phyloP scores from a whole-genome alignment of 1,140 invertebrate species.

The Kradibia gibbosae region DNA sequence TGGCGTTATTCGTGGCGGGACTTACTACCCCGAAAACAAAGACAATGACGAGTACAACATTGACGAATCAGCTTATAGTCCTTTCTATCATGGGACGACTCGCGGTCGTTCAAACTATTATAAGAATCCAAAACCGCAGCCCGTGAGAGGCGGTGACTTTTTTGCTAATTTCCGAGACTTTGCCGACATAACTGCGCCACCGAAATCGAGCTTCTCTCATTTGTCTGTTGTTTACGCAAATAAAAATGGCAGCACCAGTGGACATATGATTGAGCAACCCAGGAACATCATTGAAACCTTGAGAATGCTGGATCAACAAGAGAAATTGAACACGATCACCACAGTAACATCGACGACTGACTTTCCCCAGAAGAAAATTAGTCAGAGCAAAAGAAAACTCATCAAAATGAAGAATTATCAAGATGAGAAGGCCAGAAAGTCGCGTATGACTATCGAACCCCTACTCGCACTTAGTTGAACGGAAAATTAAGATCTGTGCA shows the following conservation, averaged over 20 bases:
- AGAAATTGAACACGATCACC: constrained; percentile 60
- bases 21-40: constrained; percentile 81
- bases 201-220: constrained; percentile 86
- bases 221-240: constrained; percentile 87
- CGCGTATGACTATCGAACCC: constrained; percentile 75
- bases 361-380: constrained; percentile 73
- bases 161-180: constrained; percentile 92
- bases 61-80: constrained; percentile 72
- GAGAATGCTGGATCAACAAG: constrained; percentile 78
- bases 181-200: constrained; percentile 87
- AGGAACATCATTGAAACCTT: constrained; percentile 88
- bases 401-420: constrained; percentile 77
- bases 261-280: constrained; percentile 76
- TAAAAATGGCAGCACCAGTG: constrained; percentile 76
- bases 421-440: constrained; percentile 73
- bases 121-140: constrained; percentile 71
- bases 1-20: constrained; percentile 88
- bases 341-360: constrained; percentile 57
- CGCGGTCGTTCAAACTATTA: constrained; percentile 76
- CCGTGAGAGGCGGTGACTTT: constrained; percentile 66
- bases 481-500: not conserved
- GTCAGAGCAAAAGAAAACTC: constrained; percentile 78
- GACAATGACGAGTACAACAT: constrained; percentile 74
- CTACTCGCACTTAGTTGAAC: constrained; percentile 79
- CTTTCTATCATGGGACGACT: constrained; percentile 81